Percentiles rank a stretch among this genome's conserved stretches.
phyloP scores from a whole-genome alignment of 2,113 vertebrate genomes.

The Gambusia affinis region DNA sequence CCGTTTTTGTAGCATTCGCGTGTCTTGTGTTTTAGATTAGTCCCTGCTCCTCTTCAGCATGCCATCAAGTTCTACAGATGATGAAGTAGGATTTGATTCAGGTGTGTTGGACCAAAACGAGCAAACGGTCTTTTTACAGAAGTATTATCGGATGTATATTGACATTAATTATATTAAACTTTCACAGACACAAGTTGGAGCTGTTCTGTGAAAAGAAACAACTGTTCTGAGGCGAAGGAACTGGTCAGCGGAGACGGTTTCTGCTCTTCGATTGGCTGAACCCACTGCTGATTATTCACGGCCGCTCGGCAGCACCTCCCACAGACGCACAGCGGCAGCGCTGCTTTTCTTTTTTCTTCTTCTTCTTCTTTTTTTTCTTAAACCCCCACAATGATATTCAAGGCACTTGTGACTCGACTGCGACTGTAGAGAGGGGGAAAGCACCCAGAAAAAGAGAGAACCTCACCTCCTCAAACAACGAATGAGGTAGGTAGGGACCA shows the following conservation, averaged over 20 bases:
- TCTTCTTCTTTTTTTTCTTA: background rate
- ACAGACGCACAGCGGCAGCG: constrained; percentile 72
- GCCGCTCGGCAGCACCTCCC: constrained; percentile 72
- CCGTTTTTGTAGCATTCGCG: too few relatives aligned
- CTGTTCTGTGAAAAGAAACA: background rate
- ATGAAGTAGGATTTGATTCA: background rate
- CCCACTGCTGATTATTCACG: constrained; percentile 56
- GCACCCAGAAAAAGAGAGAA: constrained; percentile 54
- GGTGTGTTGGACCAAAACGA: background rate
- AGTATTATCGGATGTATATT: background rate
- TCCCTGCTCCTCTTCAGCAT: too few relatives aligned
- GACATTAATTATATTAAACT: background rate
- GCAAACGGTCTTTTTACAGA: background rate
- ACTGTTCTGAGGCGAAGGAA: background rate
- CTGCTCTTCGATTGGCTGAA: constrained; percentile 54
- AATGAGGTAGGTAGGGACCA: constrained; percentile 44
- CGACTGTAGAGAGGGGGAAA: constrained; percentile 61
- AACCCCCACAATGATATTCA: constrained; percentile 71
- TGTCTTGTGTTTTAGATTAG: too few relatives aligned
- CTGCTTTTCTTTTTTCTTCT: constrained; percentile 35
- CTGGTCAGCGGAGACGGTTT: constrained; percentile 8
- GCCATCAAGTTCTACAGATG: background rate
- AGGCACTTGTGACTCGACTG: constrained; percentile 75
- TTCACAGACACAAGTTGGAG: background rate
- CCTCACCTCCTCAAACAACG: constrained; percentile 63